Conservation (phyloP, 2,113 vertebrate species). For the Ptilorrhoa leucosticta region DNA sequence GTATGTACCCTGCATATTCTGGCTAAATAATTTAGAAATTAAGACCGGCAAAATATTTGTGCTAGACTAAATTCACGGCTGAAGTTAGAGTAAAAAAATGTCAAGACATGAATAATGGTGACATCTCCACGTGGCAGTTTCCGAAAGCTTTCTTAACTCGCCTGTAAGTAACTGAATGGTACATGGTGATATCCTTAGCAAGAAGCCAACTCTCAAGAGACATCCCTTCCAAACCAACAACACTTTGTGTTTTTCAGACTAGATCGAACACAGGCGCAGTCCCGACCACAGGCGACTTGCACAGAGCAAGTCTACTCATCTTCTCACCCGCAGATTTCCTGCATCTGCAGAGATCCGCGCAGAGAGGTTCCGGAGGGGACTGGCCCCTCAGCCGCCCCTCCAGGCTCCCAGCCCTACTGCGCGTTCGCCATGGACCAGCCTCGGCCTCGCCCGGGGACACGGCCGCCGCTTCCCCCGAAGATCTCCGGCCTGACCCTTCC, state of each 20-base stretch:
- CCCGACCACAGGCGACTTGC: neutral
- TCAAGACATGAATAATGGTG: neutral
- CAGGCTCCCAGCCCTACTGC: neutral
- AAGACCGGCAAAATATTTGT: neutral
- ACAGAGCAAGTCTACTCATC: too few relatives aligned
- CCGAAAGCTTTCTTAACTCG: neutral
- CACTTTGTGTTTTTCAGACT: rapidly evolving
- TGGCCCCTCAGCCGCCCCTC: neutral
- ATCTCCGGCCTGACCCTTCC: neutral
- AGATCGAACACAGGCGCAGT: rapidly evolving
- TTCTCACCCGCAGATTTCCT: neutral
- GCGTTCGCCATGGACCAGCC: rapidly evolving
- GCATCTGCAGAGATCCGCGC: rapidly evolving
- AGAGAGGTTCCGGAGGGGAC: too few relatives aligned
- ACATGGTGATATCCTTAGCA: rapidly evolving
- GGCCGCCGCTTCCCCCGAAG: neutral
- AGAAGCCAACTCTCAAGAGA: rapidly evolving
- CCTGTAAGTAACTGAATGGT: neutral
- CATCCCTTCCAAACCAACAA: neutral
- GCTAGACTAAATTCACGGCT: neutral
- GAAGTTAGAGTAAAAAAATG: neutral
- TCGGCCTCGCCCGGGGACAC: neutral
- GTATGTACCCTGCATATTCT: rapidly evolving
- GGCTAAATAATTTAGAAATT: neutral
- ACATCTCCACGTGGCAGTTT: neutral